A percentile compares a stretch with the other conserved stretches of the same genome.
These are phyloP conservation scores for Rhogogaster chlorosoma DNA, from an alignment of 2,888 invertebrate species.

Conservation along the genomic window DNA sequence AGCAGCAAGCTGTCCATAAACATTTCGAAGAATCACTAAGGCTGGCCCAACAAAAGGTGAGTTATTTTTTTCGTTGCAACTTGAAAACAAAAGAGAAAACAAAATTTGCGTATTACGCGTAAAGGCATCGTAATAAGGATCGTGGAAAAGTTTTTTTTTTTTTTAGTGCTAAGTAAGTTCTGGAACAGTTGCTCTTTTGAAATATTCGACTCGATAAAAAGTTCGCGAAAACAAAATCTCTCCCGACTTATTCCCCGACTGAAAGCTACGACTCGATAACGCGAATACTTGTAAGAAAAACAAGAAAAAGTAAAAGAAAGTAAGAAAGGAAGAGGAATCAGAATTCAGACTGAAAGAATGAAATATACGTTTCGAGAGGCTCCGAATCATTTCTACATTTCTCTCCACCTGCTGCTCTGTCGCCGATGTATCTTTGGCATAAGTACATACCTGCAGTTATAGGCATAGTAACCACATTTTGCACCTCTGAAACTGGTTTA, in stretches of 20 bases:
- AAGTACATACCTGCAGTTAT: background rate
- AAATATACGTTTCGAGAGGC: background rate
- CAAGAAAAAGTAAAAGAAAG: background rate
- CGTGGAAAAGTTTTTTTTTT: background rate
- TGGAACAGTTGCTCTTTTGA: background rate
- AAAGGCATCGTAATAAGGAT: background rate
- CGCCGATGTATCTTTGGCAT: background rate
- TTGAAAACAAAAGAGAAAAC: background rate
- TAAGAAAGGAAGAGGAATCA: background rate
- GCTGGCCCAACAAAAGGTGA: constrained; percentile 88
- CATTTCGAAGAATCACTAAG: constrained; percentile 94
- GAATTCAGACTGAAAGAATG: background rate
- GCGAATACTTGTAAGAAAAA: background rate
- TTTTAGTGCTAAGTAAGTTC: background rate
- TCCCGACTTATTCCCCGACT: background rate
- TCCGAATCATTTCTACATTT: background rate
- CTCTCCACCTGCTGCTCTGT: background rate
- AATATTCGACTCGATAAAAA: constrained; percentile 13
- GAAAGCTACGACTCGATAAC: background rate
- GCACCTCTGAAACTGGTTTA: constrained; percentile 26
- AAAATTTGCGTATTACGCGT: too few relatives aligned
- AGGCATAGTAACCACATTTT: background rate
- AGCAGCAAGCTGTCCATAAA: constrained; percentile 88
- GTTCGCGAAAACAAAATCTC: constrained; percentile 1
- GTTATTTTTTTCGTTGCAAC: constrained; percentile 55